phyloP scores from a whole-genome alignment of 1,140 invertebrate species.

The Vanessa tameamea region DNA sequence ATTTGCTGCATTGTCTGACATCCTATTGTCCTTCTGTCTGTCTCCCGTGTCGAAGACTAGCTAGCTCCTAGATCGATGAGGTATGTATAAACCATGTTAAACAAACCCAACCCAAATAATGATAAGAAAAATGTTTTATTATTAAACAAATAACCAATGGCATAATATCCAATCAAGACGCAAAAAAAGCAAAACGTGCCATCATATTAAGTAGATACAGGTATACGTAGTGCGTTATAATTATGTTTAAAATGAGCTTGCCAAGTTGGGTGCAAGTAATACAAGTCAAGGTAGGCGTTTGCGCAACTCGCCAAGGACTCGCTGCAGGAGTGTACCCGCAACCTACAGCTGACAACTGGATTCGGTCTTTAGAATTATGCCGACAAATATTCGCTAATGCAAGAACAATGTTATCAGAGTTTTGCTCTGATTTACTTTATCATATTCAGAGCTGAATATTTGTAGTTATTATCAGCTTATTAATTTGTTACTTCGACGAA shows the following conservation, averaged over 20 bases:
- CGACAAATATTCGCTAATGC: conserved; percentile 29
- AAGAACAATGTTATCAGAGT: conserved; percentile 28
- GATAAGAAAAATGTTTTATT: no score
- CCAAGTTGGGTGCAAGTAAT: conserved; percentile 60
- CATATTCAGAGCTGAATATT: background rate
- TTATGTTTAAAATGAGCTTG: conserved; percentile 26
- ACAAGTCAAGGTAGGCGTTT: conserved; percentile 68
- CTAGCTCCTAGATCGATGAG: no score
- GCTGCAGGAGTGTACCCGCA: background rate
- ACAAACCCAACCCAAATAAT: no score
- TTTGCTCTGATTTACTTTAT: conserved; percentile 29
- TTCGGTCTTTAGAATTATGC: conserved; percentile 3
- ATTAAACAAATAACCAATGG: no score
- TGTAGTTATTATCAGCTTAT: background rate
- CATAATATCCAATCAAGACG: no score
- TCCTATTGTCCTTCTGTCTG: no score
- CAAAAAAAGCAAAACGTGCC: no score
- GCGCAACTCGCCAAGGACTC: conserved; percentile 54
- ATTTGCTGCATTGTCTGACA: no score
- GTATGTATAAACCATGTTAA: no score
- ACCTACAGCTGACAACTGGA: conserved; percentile 1
- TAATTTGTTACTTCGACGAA: background rate
- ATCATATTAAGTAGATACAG: background rate
- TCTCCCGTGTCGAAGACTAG: no score
- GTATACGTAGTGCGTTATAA: background rate